Conservation (phyloP, 2,113 vertebrate species). For the Gavialis gangeticus region DNA sequence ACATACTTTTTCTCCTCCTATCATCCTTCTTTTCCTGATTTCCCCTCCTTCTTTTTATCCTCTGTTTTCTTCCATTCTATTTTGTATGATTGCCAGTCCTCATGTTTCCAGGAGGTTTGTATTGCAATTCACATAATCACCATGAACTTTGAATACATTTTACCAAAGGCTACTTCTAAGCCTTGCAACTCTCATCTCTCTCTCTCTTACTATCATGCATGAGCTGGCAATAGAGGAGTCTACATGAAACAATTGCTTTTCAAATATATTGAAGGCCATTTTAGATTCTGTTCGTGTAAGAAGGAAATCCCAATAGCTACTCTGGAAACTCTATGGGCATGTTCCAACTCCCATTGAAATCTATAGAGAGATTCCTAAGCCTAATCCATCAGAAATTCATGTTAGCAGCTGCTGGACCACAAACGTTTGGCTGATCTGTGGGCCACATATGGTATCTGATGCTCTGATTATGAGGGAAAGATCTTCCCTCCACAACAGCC, state of each 20-base stretch:
- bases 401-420: constrained; percentile 62
- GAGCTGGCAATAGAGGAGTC: constrained; percentile 4
- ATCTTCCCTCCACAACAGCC: constrained; percentile 37
- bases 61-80: not conserved
- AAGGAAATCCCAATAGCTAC: constrained; percentile 16
- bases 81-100: not conserved
- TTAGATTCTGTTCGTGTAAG: constrained; percentile 4
- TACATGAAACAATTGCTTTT: constrained; percentile 38
- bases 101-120: not conserved
- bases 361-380: constrained; percentile 21
- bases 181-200: not conserved
- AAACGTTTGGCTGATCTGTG: constrained; percentile 65
- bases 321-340: constrained; percentile 13
- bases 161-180: not conserved
- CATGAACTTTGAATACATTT: not conserved
- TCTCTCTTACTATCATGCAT: not conserved
- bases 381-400: constrained; percentile 46
- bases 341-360: constrained; percentile 25
- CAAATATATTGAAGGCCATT: not conserved
- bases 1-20: not conserved
- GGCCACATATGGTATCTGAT: constrained; percentile 56
- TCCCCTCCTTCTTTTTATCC: not conserved
- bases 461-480: constrained; percentile 36
- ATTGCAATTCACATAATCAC: not conserved
- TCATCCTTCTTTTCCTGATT: not conserved